These are phyloP conservation scores for Polymixis flavicincta DNA, from an alignment of 2,888 invertebrate species.

Conservation along the genomic window DNA sequence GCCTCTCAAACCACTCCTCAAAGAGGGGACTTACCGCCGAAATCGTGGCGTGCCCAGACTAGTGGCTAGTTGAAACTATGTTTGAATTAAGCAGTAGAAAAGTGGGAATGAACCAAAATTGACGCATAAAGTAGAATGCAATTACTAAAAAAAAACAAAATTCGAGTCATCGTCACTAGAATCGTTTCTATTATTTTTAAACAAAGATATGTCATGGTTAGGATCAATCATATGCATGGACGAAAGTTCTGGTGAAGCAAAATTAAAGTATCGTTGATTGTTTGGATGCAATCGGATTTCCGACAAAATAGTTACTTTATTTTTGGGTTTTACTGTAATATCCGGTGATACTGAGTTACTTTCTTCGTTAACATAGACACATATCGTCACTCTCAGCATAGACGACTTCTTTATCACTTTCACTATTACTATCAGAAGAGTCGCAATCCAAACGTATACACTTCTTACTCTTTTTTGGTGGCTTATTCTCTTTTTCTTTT, in stretches of 20 bases:
- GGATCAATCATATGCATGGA: constrained; percentile 19
- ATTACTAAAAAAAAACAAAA: constrained; percentile 1
- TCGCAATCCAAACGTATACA: neutral
- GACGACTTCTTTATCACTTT: constrained; percentile 16
- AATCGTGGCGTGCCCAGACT: rapidly evolving
- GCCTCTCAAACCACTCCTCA: too few relatives aligned
- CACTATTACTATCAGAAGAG: constrained; percentile 6
- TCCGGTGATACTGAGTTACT: too few relatives aligned
- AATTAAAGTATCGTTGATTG: constrained; percentile 12
- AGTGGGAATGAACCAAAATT: neutral
- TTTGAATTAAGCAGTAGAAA: constrained; percentile 4
- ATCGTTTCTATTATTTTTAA: constrained; percentile 10
- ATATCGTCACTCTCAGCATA: constrained; percentile 23
- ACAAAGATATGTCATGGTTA: constrained; percentile 25
- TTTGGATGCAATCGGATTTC: constrained; percentile 15
- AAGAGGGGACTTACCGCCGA: too few relatives aligned
- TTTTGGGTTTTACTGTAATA: too few relatives aligned
- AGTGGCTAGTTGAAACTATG: too few relatives aligned
- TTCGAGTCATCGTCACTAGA: constrained; percentile 5
- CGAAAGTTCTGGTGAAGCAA: constrained; percentile 21
- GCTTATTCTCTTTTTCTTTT: too few relatives aligned
- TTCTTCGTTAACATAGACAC: constrained; percentile 20
- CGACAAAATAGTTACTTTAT: constrained; percentile 8
- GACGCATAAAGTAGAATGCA: neutral
- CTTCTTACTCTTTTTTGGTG: too few relatives aligned